Evolutionary conservation across 1,140 invertebrate species (phyloP).

Genomic region (Zaprionus davidi): DNA sequence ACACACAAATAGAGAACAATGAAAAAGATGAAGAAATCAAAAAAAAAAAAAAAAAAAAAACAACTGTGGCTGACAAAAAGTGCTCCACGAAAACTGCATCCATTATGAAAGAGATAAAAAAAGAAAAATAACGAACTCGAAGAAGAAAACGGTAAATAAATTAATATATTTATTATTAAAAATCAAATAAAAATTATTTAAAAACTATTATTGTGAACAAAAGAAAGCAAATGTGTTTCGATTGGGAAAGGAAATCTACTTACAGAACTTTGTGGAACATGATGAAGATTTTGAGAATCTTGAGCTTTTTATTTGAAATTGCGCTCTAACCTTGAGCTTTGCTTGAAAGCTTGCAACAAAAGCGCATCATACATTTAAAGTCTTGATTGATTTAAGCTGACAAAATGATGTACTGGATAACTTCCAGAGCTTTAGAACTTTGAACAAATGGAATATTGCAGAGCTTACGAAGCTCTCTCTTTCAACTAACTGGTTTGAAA

Average conservation of each 20-base stretch:
- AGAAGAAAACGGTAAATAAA: slow-evolving; percentile 57
- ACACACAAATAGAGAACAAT: slow-evolving; percentile 28
- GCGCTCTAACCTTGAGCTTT: neutral
- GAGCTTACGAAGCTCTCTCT: neutral
- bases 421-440: neutral
- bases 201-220: slow-evolving; percentile 66
- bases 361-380: neutral
- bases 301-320: neutral
- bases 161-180: slow-evolving; percentile 81
- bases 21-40: slow-evolving; percentile 2
- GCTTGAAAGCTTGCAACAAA: neutral
- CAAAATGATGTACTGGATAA: neutral
- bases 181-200: slow-evolving; percentile 78
- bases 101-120: slow-evolving; percentile 38
- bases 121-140: slow-evolving; percentile 23
- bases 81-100: slow-evolving; percentile 45
- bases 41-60: slow-evolving; percentile 29
- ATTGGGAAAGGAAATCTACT: neutral
- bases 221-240: slow-evolving; percentile 8
- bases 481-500: neutral
- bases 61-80: slow-evolving; percentile 28
- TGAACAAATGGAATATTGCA: neutral
- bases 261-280: neutral
- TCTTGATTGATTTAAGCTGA: neutral
- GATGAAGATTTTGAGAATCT: neutral